phyloP scores from a whole-genome alignment of 2,888 invertebrate species.

The Cephus sareptanus region DNA sequence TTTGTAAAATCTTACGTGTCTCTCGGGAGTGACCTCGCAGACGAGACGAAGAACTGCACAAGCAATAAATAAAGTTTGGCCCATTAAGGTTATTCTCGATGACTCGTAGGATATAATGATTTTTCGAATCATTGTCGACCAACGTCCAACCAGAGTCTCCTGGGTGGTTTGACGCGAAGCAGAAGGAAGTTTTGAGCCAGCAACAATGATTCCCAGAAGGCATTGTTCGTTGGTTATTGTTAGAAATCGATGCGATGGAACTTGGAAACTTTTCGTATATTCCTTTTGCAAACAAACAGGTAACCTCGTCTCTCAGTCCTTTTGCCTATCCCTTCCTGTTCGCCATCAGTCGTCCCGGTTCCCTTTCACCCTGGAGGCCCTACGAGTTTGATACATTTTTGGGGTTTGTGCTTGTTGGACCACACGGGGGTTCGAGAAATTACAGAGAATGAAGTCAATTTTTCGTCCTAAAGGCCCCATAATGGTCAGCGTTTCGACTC shows the following conservation, averaged over 20 bases:
- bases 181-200: neutral
- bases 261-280: neutral
- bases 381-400: slow-evolving; percentile 25
- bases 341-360: neutral
- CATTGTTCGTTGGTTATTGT: slow-evolving; percentile 13
- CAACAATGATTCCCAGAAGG: slow-evolving; percentile 12
- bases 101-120: slow-evolving; percentile 15
- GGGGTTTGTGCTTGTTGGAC: slow-evolving; percentile 32
- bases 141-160: slow-evolving; percentile 4
- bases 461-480: slow-evolving; percentile 53
- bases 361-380: neutral
- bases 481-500: slow-evolving; percentile 33
- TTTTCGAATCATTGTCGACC: slow-evolving; percentile 17
- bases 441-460: slow-evolving; percentile 44
- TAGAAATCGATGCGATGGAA: neutral
- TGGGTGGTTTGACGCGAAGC: slow-evolving; percentile 16
- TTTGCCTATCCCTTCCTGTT: neutral
- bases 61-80: slow-evolving; percentile 20
- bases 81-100: slow-evolving; percentile 1
- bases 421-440: slow-evolving; percentile 45
- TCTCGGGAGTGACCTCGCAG: slow-evolving; percentile 20
- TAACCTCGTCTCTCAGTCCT: neutral
- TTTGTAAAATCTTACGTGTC: slow-evolving; percentile 7
- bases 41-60: neutral
- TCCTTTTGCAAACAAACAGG: neutral